Evolutionary conservation across 2,113 vertebrate genomes (phyloP).

Genomic region (Tupaia tana): DNA sequence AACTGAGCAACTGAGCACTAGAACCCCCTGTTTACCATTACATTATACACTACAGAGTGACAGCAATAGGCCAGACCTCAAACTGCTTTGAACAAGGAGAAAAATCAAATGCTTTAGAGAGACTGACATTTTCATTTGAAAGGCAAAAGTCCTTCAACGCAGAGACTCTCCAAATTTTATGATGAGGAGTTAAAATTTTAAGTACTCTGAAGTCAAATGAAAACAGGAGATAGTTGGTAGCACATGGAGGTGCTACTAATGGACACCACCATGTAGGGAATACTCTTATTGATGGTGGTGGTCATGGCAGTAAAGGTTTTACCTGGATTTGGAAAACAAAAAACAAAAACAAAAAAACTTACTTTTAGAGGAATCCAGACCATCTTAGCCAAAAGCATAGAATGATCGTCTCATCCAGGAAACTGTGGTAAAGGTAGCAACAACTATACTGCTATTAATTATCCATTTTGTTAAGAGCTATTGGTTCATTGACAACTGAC

Average conservation of each 20-base stretch:
- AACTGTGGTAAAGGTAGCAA: not conserved
- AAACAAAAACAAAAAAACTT: not conserved
- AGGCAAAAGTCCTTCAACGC: not conserved
- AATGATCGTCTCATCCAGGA: not conserved
- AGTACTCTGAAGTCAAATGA: not conserved
- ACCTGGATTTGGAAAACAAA: not conserved
- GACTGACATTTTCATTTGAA: not conserved
- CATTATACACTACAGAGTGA: not conserved
- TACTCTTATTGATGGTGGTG: not conserved
- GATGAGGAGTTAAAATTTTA: not conserved
- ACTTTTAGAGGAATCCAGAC: not conserved
- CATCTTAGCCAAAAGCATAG: not conserved
- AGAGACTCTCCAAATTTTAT: not conserved
- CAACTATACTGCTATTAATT: not conserved
- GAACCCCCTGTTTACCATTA: not conserved
- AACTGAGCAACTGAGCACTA: not conserved
- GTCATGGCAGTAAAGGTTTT: not conserved
- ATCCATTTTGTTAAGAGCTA: not conserved
- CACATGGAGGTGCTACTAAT: not conserved
- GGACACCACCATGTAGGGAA: not conserved
- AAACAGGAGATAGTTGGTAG: not conserved
- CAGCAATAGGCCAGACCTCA: not conserved
- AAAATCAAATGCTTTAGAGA: not conserved
- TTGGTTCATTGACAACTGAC: not conserved
- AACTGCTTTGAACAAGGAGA: not conserved